Evolutionary conservation across 2,797 vertebrate genomes (phyloP).

Genomic region (Bovichtus variegatus): DNA sequence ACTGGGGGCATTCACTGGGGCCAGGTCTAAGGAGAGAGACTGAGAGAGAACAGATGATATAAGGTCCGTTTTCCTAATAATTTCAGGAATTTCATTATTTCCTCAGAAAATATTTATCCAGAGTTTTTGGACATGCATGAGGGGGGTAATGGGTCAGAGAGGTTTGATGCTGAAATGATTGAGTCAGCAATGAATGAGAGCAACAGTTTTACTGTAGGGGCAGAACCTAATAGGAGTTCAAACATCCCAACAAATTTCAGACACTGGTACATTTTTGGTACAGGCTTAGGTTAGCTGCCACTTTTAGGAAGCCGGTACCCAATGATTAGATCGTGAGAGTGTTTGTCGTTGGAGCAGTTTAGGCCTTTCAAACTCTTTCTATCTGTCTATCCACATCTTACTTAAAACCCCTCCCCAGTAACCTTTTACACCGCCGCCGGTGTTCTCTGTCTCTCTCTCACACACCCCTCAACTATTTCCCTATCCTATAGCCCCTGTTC

Average conservation of each 20-base stretch:
- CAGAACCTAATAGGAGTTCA: constrained; percentile 68
- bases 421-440: constrained; percentile 40
- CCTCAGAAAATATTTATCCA: constrained; percentile 85
- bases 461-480: constrained; percentile 61
- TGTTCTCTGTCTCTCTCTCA: constrained; percentile 24
- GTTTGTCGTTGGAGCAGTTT: constrained; percentile 27
- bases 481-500: constrained; percentile 54
- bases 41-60: constrained; percentile 73
- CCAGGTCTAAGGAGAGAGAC: constrained; percentile 51
- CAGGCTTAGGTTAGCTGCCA: constrained; percentile 21
- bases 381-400: constrained; percentile 48
- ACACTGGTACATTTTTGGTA: not conserved
- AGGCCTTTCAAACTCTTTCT: constrained; percentile 12
- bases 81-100: constrained; percentile 88
- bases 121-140: constrained; percentile 71
- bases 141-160: constrained; percentile 42
- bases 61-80: constrained; percentile 81
- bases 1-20: constrained; percentile 50
- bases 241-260: constrained; percentile 55
- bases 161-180: constrained; percentile 60
- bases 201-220: constrained; percentile 55
- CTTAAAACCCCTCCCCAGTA: constrained; percentile 52
- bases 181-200: constrained; percentile 59
- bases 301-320: constrained; percentile 6
- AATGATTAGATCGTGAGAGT: constrained; percentile 6